Percentiles rank a stretch among this genome's conserved stretches.
phyloP scores from a whole-genome alignment of 2,888 invertebrate species.

The Hetaerina titia region DNA sequence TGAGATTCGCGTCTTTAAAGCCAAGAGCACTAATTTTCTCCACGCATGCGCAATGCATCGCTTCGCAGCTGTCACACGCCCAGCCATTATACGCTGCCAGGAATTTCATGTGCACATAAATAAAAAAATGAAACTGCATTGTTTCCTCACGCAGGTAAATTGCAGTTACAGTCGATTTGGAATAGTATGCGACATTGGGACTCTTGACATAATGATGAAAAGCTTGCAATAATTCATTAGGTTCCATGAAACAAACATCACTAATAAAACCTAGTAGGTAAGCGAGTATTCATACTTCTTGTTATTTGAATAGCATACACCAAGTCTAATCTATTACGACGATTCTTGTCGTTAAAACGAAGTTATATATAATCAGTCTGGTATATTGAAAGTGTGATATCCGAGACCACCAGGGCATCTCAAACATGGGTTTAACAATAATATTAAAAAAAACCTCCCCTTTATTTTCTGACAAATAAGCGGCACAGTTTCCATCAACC shows the following conservation, averaged over 20 bases:
- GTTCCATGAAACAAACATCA: background rate
- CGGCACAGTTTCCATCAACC: background rate
- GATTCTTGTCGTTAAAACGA: background rate
- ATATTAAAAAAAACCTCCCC: no score
- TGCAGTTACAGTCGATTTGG: background rate
- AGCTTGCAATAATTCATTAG: background rate
- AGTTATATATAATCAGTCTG: background rate
- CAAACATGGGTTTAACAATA: no score
- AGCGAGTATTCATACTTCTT: background rate
- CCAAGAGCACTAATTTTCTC: constrained; percentile 17
- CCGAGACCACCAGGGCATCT: background rate
- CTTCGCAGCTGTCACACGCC: background rate
- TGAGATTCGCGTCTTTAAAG: background rate
- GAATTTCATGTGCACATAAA: constrained; percentile 1
- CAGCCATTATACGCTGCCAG: constrained; percentile 5
- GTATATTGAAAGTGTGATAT: background rate
- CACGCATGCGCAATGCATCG: background rate
- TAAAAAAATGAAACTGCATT: background rate
- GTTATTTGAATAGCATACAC: background rate
- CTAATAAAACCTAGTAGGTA: background rate
- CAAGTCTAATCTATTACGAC: background rate
- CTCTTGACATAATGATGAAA: background rate
- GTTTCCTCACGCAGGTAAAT: constrained; percentile 2
- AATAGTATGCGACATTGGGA: background rate
- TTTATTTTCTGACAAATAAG: no score